Percentiles rank a stretch among this genome's conserved stretches.
These are phyloP conservation scores for Solenodon paradoxus DNA, from an alignment of 2,113 vertebrate species.

Conservation along the genomic window DNA sequence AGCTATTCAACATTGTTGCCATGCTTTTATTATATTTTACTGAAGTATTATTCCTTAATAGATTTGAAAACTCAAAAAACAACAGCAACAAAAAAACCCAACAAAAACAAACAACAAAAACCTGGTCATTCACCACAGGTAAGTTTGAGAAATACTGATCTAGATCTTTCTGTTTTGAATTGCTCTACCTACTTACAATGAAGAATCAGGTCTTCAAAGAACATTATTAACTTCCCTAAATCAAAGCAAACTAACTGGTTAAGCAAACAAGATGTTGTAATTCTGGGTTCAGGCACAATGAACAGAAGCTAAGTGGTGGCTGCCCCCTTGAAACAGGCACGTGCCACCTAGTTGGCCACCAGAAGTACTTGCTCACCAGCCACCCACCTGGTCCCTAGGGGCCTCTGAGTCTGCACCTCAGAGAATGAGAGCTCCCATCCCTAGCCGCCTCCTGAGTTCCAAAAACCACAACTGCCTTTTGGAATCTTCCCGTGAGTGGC, in stretches of 20 bases:
- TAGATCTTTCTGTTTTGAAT: background rate
- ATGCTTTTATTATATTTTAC: background rate
- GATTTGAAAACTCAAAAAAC: background rate
- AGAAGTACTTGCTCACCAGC: fast-evolving
- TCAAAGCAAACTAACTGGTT: background rate
- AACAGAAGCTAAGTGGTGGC: fast-evolving
- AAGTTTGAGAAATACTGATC: background rate
- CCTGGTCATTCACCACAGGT: too few species aligned
- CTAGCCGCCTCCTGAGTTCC: background rate
- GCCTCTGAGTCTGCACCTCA: background rate
- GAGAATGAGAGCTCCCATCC: background rate
- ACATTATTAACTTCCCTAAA: background rate
- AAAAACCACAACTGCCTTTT: background rate
- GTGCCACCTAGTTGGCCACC: too few species aligned
- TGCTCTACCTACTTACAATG: background rate
- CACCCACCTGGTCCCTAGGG: background rate
- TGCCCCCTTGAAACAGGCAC: background rate
- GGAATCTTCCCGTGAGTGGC: background rate
- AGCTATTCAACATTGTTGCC: background rate
- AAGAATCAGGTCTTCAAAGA: background rate
- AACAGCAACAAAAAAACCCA: too few species aligned
- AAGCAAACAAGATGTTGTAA: background rate
- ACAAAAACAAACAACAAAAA: background rate
- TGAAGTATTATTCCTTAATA: background rate
- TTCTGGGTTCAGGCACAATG: background rate